phyloP scores from a whole-genome alignment of 2,888 invertebrate genomes.

The Plagodis pulveraria region DNA sequence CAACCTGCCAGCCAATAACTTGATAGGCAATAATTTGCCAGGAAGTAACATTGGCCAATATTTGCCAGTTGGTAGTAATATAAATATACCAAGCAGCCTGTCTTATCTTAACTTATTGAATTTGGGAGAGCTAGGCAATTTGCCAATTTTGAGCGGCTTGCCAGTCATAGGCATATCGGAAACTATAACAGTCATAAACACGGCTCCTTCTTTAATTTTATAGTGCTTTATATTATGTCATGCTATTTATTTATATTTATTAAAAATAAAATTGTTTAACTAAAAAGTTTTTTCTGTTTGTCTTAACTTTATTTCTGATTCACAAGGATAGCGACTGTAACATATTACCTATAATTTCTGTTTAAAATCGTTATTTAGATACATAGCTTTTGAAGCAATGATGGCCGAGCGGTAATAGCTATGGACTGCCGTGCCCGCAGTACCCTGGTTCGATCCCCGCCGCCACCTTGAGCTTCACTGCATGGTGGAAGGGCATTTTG shows the following conservation, averaged over 20 bases:
- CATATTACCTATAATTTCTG: too few species aligned
- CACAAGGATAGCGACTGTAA: too few species aligned
- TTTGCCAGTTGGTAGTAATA: conserved; percentile 21
- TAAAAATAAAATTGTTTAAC: background rate
- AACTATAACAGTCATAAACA: conserved; percentile 46
- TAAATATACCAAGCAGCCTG: conserved; percentile 9
- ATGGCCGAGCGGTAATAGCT: too few species aligned
- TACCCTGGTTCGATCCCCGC: too few species aligned
- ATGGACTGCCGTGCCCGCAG: too few species aligned
- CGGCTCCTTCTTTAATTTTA: conserved; percentile 21
- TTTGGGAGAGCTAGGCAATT: conserved; percentile 42
- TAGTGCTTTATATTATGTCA: conserved; percentile 4
- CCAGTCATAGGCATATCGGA: conserved; percentile 56
- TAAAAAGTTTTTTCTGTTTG: too few species aligned
- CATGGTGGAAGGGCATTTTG: too few species aligned
- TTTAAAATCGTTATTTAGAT: too few species aligned
- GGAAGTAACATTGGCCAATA: conserved; percentile 17
- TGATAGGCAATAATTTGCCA: conserved; percentile 7
- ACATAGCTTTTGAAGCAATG: too few species aligned
- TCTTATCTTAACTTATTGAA: conserved; percentile 33
- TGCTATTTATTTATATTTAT: conserved; percentile 10
- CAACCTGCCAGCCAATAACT: background rate
- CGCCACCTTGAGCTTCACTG: too few species aligned
- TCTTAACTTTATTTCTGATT: too few species aligned
- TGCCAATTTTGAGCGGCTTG: conserved; percentile 53